Percentiles rank a stretch among this genome's conserved stretches.
Evolutionary conservation across 2,797 vertebrate genomes (phyloP).

Genomic region (Cygnus olor): DNA sequence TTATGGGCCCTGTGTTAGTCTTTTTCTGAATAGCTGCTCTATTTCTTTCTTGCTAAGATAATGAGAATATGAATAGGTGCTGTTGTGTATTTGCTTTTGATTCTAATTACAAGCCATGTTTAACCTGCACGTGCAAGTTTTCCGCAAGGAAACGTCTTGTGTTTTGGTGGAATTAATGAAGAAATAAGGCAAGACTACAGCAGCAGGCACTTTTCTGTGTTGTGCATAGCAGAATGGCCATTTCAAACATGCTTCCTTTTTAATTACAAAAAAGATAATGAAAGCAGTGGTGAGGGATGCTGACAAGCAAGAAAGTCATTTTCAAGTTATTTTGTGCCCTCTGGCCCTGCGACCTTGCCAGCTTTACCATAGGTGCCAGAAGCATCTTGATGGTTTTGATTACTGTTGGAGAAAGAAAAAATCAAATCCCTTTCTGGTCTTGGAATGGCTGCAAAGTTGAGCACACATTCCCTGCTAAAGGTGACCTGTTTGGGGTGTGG

Average conservation of each 20-base stretch:
- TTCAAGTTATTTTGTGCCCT: background rate
- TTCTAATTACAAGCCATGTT: background rate
- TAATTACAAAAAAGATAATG: background rate
- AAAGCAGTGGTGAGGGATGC: background rate
- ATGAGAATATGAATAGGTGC: background rate
- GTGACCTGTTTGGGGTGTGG: background rate
- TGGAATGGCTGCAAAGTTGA: background rate
- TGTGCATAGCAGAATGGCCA: background rate
- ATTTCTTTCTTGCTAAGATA: background rate
- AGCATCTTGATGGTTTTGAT: background rate
- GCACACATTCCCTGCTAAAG: slow-evolving; percentile 1
- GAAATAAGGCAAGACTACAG: background rate
- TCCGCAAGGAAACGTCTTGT: background rate
- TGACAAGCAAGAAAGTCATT: background rate
- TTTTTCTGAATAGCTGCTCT: background rate
- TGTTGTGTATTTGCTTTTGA: background rate
- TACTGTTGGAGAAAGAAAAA: background rate
- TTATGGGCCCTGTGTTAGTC: background rate
- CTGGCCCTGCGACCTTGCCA: background rate
- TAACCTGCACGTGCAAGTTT: background rate
- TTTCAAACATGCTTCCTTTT: background rate
- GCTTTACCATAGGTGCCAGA: no score
- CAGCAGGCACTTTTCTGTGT: background rate
- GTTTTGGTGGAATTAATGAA: background rate
- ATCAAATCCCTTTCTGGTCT: background rate